These are phyloP conservation scores for Dipodomys ordii DNA, from an alignment of 2,113 vertebrate genomes.

Conservation along the genomic window DNA sequence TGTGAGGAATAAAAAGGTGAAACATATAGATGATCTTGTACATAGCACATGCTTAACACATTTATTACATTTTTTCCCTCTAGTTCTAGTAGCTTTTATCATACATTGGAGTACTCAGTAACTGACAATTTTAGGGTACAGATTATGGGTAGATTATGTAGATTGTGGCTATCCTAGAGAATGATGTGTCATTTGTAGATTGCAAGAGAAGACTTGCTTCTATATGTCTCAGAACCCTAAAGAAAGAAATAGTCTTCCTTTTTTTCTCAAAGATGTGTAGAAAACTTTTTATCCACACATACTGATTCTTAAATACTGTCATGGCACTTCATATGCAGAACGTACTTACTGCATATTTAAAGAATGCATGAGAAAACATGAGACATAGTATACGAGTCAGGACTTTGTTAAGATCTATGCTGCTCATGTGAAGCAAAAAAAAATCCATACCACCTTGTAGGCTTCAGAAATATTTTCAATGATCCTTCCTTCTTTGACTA, in stretches of 20 bases:
- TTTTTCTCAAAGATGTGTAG: neutral
- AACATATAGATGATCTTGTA: neutral
- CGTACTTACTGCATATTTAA: neutral
- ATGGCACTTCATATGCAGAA: neutral
- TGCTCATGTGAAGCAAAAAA: neutral
- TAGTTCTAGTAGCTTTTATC: neutral
- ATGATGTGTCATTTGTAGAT: neutral
- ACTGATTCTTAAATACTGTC: constrained; percentile 16
- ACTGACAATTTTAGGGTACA: neutral
- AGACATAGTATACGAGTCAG: neutral
- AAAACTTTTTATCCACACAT: neutral
- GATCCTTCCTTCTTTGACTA: neutral
- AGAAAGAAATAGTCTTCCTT: neutral
- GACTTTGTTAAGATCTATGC: neutral
- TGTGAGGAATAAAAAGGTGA: neutral
- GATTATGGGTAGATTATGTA: neutral
- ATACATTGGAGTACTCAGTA: constrained; percentile 1
- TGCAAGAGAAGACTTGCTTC: neutral
- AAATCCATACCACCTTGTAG: neutral
- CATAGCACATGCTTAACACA: neutral
- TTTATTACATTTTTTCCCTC: neutral
- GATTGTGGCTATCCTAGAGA: neutral
- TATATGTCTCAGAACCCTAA: neutral
- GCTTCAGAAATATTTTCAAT: neutral
- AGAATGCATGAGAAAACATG: constrained; percentile 11